phyloP scores from a whole-genome alignment of 2,888 invertebrate species.

The Allophyes oxyacanthae region DNA sequence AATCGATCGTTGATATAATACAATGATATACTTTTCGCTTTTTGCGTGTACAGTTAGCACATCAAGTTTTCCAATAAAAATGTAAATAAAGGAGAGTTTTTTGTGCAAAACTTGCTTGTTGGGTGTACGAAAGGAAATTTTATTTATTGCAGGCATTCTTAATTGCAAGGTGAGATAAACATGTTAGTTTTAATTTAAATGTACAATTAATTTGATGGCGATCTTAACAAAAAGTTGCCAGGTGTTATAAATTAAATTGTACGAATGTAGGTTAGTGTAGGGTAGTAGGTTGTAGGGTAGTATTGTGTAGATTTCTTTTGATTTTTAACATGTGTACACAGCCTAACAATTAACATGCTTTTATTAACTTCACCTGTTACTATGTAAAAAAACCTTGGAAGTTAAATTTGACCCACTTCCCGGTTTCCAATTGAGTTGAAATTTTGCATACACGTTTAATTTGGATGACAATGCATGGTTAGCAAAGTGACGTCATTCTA shows the following conservation, averaged over 20 bases:
- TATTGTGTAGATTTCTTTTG: no score
- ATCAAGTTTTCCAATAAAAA: conserved; percentile 60
- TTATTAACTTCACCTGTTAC: no score
- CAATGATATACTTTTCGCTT: conserved; percentile 36
- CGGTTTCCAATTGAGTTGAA: no score
- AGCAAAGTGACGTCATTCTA: no score
- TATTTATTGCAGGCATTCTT: conserved; percentile 46
- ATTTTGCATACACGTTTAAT: no score
- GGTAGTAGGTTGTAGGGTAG: no score
- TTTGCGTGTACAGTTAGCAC: conserved; percentile 43
- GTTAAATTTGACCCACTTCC: no score
- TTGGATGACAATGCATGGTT: no score
- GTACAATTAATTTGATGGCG: conserved; percentile 30
- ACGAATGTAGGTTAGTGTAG: no score
- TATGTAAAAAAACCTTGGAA: no score
- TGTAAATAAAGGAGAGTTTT: conserved; percentile 50
- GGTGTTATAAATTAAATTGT: conserved; percentile 5
- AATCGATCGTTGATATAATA: conserved; percentile 26
- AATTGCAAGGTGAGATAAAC: conserved; percentile 38
- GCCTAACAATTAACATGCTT: no score
- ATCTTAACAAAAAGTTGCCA: conserved; percentile 3
- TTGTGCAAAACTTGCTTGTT: conserved; percentile 40
- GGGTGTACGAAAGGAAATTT: conserved; percentile 39
- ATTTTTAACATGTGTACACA: no score
- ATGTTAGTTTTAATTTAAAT: conserved; percentile 38